Evolutionary conservation across 2,797 vertebrate genomes (phyloP).

Genomic region (Protosalanx chinensis): DNA sequence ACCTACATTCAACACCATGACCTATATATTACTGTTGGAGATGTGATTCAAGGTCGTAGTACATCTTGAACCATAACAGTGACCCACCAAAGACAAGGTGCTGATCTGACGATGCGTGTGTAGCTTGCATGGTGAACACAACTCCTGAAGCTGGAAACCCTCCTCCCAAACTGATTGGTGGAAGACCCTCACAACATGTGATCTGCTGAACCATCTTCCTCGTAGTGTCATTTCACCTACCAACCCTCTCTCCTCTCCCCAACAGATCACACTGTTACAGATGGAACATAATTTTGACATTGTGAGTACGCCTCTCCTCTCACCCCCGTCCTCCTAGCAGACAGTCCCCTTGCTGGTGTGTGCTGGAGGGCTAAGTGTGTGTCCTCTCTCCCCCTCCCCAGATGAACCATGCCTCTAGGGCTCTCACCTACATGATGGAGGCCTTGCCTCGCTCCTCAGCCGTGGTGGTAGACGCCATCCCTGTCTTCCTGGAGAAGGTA

Average conservation of each 20-base stretch:
- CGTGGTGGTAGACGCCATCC: conserved; percentile 98
- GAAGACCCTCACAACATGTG: no score
- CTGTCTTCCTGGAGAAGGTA: conserved; percentile 99
- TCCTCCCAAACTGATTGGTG: no score
- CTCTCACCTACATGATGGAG: conserved; percentile 99
- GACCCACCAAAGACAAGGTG: no score
- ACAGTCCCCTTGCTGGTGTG: background rate
- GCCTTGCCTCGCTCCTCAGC: conserved; percentile 97
- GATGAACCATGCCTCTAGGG: conserved; percentile 99
- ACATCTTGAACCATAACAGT: no score
- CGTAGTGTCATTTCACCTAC: background rate
- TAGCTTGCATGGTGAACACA: no score
- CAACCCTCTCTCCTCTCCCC: conserved; percentile 28
- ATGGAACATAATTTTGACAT: conserved; percentile 99
- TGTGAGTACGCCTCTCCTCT: conserved; percentile 79
- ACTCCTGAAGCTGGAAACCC: no score
- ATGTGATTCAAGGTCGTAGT: no score
- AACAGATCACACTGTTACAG: conserved; percentile 95
- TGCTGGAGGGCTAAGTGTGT: background rate
- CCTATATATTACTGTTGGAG: no score
- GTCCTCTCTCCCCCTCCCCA: conserved; percentile 53
- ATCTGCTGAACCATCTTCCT: no score
- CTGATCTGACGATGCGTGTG: no score
- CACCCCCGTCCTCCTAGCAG: background rate
- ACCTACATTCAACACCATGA: no score